Evolutionary conservation across 2,113 vertebrate species (phyloP).

Genomic region (Gymnarchus niloticus): DNA sequence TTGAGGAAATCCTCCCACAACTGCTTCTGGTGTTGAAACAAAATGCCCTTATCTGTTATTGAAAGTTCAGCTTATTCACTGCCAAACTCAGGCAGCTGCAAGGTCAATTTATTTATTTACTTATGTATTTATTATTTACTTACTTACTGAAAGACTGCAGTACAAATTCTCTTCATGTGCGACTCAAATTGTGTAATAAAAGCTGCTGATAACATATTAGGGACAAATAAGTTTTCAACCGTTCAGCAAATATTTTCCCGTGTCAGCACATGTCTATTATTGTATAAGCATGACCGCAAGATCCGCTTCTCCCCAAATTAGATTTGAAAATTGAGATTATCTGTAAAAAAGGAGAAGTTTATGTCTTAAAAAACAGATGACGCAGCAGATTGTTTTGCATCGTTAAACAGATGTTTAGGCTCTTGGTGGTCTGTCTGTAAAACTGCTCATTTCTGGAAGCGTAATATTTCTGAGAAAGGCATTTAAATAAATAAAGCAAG

Average conservation of each 20-base stretch:
- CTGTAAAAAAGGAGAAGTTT: neutral
- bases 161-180: neutral
- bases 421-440: no score
- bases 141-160: conserved; percentile 6
- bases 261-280: neutral
- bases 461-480: neutral
- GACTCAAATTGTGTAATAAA: neutral
- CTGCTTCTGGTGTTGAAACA: conserved; percentile 46
- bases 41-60: neutral
- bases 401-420: no score
- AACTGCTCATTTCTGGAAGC: neutral
- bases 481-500: neutral
- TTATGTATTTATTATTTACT: neutral
- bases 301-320: neutral
- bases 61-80: neutral
- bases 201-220: neutral
- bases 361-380: neutral
- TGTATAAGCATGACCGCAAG: neutral
- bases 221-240: neutral
- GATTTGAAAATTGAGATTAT: neutral
- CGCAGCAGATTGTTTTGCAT: no score
- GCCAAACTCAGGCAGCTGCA: conserved; percentile 17
- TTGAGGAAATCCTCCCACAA: conserved; percentile 58
- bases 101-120: neutral
- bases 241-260: neutral